A percentile compares a stretch with the other conserved stretches of the same genome.
These are phyloP conservation scores for Morbakka virulenta DNA, from an alignment of 30 jellyfish, hydroid and myxozoan genomes.

Conservation along the genomic window DNA sequence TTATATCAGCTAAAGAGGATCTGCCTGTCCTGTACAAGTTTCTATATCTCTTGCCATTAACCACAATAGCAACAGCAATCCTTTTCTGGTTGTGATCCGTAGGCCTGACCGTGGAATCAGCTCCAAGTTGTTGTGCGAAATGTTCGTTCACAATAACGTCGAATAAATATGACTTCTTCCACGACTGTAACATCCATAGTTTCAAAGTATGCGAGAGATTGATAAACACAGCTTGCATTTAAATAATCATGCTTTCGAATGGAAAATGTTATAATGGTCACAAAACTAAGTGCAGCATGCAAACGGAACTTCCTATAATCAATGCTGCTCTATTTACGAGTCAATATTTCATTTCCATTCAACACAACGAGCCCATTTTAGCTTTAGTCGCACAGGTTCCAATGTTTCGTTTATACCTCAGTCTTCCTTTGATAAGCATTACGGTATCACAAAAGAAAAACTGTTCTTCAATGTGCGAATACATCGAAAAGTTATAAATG, in stretches of 20 bases:
- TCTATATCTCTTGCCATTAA: slow-evolving; percentile 3
- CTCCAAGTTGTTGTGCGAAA: neutral
- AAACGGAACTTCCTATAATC: too few species aligned
- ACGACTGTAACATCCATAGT: neutral
- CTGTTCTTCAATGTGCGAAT: too few species aligned
- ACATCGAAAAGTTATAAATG: too few species aligned
- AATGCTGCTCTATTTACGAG: too few species aligned
- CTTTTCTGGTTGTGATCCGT: neutral
- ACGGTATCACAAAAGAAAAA: too few species aligned
- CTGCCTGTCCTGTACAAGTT: neutral
- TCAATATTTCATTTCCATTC: too few species aligned
- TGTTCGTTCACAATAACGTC: neutral
- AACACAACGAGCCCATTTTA: too few species aligned
- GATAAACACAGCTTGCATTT: neutral
- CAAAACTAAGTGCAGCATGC: too few species aligned
- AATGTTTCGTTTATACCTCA: too few species aligned
- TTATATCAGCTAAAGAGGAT: neutral
- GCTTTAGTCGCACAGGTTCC: too few species aligned
- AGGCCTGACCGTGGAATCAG: slow-evolving; percentile 16
- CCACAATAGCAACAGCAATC: neutral
- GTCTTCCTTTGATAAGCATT: too few species aligned
- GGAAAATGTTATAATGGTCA: too few species aligned
- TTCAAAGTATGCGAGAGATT: neutral
- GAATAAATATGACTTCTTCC: slow-evolving; percentile 15
- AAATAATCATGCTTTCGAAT: neutral